Base-by-base conservation (phyloP, 1,140 invertebrate genomes). In the Potamilus streckersoni region DNA sequence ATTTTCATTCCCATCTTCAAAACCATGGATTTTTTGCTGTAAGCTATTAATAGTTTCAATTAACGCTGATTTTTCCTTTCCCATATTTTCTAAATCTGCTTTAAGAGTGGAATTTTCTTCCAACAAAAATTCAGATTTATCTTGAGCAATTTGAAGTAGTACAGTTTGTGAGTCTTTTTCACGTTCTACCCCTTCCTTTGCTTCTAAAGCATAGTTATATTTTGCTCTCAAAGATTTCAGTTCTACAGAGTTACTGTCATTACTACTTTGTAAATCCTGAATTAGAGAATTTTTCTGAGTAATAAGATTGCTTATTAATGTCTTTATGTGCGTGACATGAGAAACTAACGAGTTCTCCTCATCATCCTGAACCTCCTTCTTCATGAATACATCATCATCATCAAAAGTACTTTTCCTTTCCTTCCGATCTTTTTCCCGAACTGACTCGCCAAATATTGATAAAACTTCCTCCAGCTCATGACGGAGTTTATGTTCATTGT, bases 141-240 rank as follows among this genome's bases (percentile, higher is more conserved):
- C 84, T 74, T 87, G 80, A 20, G 83, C 79, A 23, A 88, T 64
- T n/a, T 88, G 82, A 16, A 84, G 57, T n/a, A 85, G 76, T 2
- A 87, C 83, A 31, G 78, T 64, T 61, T 84, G 64, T 17, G 85
- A 84, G 31, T 86, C 85, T 63, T 85, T 86, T 74, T 88, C 86
- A 16, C 86, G 80, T 76, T 87, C 84, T 16, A 85, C 55, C 49
- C 75, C 77, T 58, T 85, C 83, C 71, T 83, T 81, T 67, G 84
- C 81, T 16, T 74, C 65, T 73, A 63, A 73, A 2, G 79, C 63
- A n/a, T 82, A 73, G 20, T 82, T 75, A 19, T 82, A 56, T 49
- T 82, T 67, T 19, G 73, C 65, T 70, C 80, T 83, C 15, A 83
- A 56, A 17, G 75, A 74, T 57, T 87, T 80, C 20, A 83, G 73